phyloP scores from a whole-genome alignment of 1,140 invertebrate species.

The Brachystomella parvula region DNA sequence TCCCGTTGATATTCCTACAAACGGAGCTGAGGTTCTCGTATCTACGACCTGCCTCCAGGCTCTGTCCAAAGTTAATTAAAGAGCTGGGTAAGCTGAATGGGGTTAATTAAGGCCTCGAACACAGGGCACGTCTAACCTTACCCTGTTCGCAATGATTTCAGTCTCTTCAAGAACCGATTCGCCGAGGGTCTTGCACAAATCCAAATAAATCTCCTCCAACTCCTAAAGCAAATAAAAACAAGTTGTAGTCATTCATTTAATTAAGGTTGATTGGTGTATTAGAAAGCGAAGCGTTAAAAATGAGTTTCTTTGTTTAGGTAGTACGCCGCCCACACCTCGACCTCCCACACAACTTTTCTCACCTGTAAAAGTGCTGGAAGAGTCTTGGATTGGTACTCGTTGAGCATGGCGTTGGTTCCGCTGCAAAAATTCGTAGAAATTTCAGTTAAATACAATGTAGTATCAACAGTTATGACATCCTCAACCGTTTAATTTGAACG shows the following conservation, averaged over 20 bases:
- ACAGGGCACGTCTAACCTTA: constrained; percentile 45
- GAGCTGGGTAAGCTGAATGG: background rate
- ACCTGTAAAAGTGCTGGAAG: constrained; percentile 71
- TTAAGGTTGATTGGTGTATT: too few relatives aligned
- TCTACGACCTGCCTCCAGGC: constrained; percentile 62
- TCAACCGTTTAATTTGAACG: too few relatives aligned
- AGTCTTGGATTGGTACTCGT: constrained; percentile 61
- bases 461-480: too few relatives aligned
- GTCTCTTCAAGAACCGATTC: constrained; percentile 71
- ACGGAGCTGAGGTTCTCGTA: constrained; percentile 64
- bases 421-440: too few relatives aligned
- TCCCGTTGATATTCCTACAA: constrained; percentile 59
- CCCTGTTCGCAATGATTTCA: constrained; percentile 69
- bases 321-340: background rate
- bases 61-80: constrained; percentile 48
- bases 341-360: constrained; percentile 24
- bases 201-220: constrained; percentile 75
- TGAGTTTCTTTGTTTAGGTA: background rate
- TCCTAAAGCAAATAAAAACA: constrained; percentile 50
- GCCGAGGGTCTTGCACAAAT: constrained; percentile 68
- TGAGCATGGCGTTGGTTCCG: constrained; percentile 79
- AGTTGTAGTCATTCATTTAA: background rate
- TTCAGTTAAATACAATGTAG: too few relatives aligned
- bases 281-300: background rate
- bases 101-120: background rate